A percentile compares a stretch with the other conserved stretches of the same genome.
Evolutionary conservation across 2,888 invertebrate genomes (phyloP).

Genomic region (Nysson spinosus): DNA sequence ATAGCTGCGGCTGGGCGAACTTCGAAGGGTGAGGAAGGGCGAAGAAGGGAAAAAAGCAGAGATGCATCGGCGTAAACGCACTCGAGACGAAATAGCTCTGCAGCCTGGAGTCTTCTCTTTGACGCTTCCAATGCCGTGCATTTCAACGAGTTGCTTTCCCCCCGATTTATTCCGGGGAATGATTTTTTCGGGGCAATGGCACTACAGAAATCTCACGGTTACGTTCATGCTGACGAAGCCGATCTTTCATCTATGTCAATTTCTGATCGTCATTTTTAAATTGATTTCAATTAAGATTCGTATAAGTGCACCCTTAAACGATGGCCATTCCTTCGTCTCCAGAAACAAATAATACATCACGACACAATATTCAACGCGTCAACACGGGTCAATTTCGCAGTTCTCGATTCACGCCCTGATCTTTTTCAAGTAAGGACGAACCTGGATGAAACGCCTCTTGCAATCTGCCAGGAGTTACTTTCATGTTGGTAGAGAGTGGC

Average conservation of each 20-base stretch:
- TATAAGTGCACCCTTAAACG: too few relatives aligned
- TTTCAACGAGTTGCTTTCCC: slow-evolving; percentile 62
- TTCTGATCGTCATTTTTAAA: too few relatives aligned
- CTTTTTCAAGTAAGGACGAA: slow-evolving; percentile 35
- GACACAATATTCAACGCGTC: slow-evolving; percentile 1
- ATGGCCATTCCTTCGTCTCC: too few relatives aligned
- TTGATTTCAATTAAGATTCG: background rate
- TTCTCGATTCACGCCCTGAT: slow-evolving; percentile 21
- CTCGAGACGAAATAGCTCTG: slow-evolving; percentile 63
- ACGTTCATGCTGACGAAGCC: too few relatives aligned
- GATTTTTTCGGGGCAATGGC: slow-evolving; percentile 57
- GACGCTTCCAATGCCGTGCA: slow-evolving; percentile 62
- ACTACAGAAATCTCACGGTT: background rate
- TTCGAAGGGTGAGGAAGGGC: slow-evolving; percentile 34
- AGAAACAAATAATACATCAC: too few relatives aligned
- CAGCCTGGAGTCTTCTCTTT: slow-evolving; percentile 60
- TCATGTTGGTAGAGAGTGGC: slow-evolving; percentile 66
- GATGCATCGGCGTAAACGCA: slow-evolving; percentile 60
- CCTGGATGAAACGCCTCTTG: slow-evolving; percentile 63
- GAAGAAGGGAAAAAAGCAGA: slow-evolving; percentile 30
- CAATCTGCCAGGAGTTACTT: slow-evolving; percentile 70
- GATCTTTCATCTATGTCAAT: too few relatives aligned
- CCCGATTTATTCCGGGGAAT: slow-evolving; percentile 59
- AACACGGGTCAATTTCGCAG: slow-evolving; percentile 27
- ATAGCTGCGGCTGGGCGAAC: slow-evolving; percentile 57